Percentiles rank a stretch among this genome's conserved stretches.
These are phyloP conservation scores for Noctua janthina DNA, from an alignment of 2,888 invertebrate genomes.

Conservation along the genomic window DNA sequence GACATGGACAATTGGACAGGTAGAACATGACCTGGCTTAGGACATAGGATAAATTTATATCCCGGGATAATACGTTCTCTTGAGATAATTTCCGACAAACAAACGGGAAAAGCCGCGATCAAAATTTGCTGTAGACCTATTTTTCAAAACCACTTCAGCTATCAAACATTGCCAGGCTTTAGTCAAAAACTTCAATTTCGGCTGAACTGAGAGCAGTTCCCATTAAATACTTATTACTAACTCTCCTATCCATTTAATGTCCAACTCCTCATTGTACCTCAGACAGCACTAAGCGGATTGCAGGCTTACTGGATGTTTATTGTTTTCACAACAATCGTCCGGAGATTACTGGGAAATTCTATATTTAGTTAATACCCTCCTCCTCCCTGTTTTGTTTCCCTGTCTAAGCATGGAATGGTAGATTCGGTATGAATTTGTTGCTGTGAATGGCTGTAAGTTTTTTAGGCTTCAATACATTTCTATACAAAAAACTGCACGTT, in stretches of 20 bases:
- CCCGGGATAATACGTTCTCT: too few species aligned
- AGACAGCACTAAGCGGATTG: conserved; percentile 71
- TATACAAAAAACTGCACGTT: too few species aligned
- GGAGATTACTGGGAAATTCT: conserved; percentile 69
- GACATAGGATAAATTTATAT: too few species aligned
- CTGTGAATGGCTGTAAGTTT: neutral
- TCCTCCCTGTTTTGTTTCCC: conserved; percentile 34
- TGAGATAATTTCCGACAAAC: too few species aligned
- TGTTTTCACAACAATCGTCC: conserved; percentile 74
- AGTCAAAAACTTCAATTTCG: neutral
- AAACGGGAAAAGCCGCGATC: neutral
- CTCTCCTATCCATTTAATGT: neutral
- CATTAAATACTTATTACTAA: conserved; percentile 3
- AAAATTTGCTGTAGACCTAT: neutral
- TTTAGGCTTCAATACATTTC: too few species aligned
- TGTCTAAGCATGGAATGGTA: conserved; percentile 21
- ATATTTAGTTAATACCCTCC: conserved; percentile 67
- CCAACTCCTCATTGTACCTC: conserved; percentile 53
- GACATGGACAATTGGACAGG: too few species aligned
- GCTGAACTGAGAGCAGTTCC: neutral
- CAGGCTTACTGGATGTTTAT: conserved; percentile 70
- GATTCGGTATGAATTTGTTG: conserved; percentile 28
- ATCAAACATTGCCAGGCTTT: too few species aligned
- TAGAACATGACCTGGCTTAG: too few species aligned
- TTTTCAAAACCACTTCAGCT: neutral